These are phyloP conservation scores for Cremastinae sp. DNA, from an alignment of 2,888 invertebrate species.

Conservation along the genomic window DNA sequence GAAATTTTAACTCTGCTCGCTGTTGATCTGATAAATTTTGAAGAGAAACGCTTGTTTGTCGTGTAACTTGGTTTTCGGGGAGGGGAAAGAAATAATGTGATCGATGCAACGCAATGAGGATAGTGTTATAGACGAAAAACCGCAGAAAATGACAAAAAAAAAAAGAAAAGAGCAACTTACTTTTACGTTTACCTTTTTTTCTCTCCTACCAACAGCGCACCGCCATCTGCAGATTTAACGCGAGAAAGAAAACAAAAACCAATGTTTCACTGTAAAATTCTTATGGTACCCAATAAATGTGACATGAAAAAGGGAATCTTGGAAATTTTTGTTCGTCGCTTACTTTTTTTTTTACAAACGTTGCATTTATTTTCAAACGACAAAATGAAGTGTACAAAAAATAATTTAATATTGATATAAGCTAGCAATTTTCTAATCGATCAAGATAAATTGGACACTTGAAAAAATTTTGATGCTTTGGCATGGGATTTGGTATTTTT, in stretches of 20 bases:
- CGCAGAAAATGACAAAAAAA: slow-evolving; percentile 45
- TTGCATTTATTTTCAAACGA: slow-evolving; percentile 71
- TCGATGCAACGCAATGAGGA: slow-evolving; percentile 36
- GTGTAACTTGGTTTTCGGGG: slow-evolving; percentile 60
- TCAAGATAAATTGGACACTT: too few species aligned
- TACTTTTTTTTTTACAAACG: slow-evolving; percentile 64
- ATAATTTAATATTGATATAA: slow-evolving; percentile 63
- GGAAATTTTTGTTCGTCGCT: slow-evolving; percentile 4
- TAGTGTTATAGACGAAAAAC: slow-evolving; percentile 39
- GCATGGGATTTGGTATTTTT: too few species aligned
- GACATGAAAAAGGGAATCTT: slow-evolving; percentile 67
- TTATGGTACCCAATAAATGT: slow-evolving; percentile 77
- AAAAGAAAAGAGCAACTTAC: slow-evolving; percentile 64
- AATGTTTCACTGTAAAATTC: slow-evolving; percentile 72
- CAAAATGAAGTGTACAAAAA: slow-evolving; percentile 73
- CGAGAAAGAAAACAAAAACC: slow-evolving; percentile 67
- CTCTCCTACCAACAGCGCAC: slow-evolving; percentile 70
- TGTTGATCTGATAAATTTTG: neutral
- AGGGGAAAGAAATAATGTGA: slow-evolving; percentile 53
- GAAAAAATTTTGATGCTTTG: too few species aligned
- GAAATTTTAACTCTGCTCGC: neutral
- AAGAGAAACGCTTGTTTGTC: slow-evolving; percentile 5
- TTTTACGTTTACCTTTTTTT: slow-evolving; percentile 60
- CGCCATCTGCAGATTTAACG: slow-evolving; percentile 74
- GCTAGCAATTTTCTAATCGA: slow-evolving; percentile 56